phyloP scores from a whole-genome alignment of 2,797 vertebrate genomes.

The Lepus townsendii region DNA sequence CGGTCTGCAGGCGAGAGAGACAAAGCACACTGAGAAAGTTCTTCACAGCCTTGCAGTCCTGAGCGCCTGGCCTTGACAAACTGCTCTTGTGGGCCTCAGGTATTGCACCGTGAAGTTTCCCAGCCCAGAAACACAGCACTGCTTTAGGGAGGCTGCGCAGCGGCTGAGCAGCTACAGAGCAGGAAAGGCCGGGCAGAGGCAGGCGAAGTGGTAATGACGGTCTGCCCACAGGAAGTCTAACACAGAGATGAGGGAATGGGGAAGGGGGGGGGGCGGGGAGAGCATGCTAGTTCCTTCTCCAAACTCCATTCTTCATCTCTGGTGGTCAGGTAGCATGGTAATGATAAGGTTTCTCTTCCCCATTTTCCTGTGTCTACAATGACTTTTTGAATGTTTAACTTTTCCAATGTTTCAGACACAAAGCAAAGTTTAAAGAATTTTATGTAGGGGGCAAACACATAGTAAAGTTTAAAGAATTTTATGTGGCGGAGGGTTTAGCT shows the following conservation, averaged over 20 bases:
- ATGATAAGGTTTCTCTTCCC: background rate
- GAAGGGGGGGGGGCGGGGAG: too few relatives aligned
- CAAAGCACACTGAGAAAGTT: background rate
- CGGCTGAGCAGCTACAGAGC: background rate
- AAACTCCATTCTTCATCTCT: background rate
- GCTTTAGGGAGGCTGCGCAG: background rate
- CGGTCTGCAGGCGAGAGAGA: background rate
- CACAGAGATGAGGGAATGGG: background rate
- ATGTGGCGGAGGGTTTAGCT: background rate
- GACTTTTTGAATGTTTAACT: background rate
- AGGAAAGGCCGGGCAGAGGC: background rate
- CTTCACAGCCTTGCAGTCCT: background rate
- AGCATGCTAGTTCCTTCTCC: background rate
- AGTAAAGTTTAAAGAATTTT: background rate
- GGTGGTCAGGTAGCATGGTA: background rate
- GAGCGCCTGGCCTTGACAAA: background rate
- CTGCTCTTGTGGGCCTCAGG: slow-evolving; percentile 3
- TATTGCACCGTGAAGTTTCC: background rate
- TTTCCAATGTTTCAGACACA: background rate
- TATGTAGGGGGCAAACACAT: background rate
- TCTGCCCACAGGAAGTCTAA: background rate
- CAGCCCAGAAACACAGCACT: background rate
- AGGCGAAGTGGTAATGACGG: background rate
- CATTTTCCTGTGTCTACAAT: background rate
- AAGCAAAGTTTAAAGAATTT: background rate